Evolutionary conservation across 2,888 invertebrate genomes (phyloP).

Genomic region (Drosophila mayaguana): DNA sequence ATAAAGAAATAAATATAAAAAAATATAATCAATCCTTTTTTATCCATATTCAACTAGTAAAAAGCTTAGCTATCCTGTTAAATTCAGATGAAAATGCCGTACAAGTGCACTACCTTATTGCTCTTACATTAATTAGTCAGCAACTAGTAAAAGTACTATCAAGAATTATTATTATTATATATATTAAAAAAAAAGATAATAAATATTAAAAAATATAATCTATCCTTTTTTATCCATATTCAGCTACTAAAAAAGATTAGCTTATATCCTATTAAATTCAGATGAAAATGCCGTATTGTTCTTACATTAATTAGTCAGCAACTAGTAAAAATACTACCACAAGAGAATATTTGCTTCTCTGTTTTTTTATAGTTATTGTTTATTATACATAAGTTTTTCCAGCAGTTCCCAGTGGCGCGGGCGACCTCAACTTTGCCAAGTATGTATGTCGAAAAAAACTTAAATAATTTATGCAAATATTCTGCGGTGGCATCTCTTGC

Average conservation of each 20-base stretch:
- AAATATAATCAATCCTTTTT: no score
- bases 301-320: not conserved
- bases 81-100: no score
- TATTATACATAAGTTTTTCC: not conserved
- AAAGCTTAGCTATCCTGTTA: no score
- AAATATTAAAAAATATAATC: no score
- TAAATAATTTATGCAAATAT: slow-evolving; percentile 77
- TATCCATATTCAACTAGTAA: no score
- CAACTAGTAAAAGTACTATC: no score
- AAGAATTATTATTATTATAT: no score
- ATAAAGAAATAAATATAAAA: no score
- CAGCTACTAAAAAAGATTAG: not conserved
- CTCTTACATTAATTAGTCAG: no score
- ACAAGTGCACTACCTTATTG: no score
- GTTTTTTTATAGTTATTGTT: not conserved
- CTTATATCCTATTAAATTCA: not conserved
- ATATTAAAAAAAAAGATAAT: no score
- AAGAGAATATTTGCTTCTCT: not conserved
- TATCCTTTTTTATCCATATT: no score
- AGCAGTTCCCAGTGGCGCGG: not conserved
- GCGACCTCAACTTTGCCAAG: slow-evolving; percentile 35
- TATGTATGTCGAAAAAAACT: slow-evolving; percentile 45
- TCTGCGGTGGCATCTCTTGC: slow-evolving; percentile 59
- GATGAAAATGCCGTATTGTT: not conserved
- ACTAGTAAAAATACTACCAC: not conserved